Percentiles rank a stretch among this genome's conserved stretches.
These are phyloP conservation scores for Helleia helle DNA, from an alignment of 2,888 invertebrate genomes.

Conservation along the genomic window DNA sequence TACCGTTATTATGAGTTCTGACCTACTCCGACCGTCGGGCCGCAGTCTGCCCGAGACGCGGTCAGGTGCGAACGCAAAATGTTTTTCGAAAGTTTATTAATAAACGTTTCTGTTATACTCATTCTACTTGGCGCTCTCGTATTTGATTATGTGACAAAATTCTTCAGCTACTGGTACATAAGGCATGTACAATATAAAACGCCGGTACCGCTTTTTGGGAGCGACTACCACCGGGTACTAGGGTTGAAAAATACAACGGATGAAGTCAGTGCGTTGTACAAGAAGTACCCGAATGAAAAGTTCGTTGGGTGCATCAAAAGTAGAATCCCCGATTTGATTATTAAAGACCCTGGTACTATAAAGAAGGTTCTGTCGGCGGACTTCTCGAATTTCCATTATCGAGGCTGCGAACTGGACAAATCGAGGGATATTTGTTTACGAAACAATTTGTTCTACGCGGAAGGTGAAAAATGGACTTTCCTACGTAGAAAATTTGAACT, in stretches of 20 bases:
- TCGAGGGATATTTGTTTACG: constrained; percentile 69
- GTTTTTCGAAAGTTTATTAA: constrained; percentile 63
- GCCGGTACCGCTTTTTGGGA: constrained; percentile 51
- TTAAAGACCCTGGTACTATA: constrained; percentile 55
- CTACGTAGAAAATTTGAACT: constrained; percentile 48
- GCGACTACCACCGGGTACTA: constrained; percentile 53
- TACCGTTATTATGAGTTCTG: constrained; percentile 63
- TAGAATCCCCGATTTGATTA: constrained; percentile 59
- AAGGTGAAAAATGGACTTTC: constrained; percentile 64
- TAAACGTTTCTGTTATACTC: constrained; percentile 43
- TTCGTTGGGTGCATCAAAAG: constrained; percentile 54
- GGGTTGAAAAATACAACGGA: constrained; percentile 46
- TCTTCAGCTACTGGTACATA: constrained; percentile 66
- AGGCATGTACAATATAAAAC: constrained; percentile 54
- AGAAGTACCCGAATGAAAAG: constrained; percentile 42
- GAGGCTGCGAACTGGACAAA: constrained; percentile 66
- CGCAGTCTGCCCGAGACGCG: constrained; percentile 42
- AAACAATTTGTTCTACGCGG: constrained; percentile 68
- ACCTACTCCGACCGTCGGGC: constrained; percentile 40
- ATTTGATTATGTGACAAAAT: constrained; percentile 62
- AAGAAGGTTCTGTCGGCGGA: constrained; percentile 61
- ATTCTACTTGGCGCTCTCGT: constrained; percentile 46
- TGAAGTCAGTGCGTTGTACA: constrained; percentile 48
- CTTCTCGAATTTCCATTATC: constrained; percentile 62
- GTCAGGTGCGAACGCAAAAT: constrained; percentile 49